phyloP scores from a whole-genome alignment of 2,888 invertebrate species.

The Hanleya hanleyi region DNA sequence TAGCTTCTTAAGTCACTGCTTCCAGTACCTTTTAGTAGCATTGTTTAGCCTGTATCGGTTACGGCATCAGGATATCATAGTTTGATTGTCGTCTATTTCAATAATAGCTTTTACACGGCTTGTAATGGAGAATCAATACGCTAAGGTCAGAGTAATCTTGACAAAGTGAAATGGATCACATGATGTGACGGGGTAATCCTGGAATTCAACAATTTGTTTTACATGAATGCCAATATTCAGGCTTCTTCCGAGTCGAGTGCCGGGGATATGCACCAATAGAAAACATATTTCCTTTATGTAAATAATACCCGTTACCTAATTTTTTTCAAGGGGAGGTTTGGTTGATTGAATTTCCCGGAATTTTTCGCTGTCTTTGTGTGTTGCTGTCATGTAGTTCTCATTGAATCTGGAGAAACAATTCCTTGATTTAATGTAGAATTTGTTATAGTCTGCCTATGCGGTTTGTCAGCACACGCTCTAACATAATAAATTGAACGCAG shows the following conservation, averaged over 20 bases:
- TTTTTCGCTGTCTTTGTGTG: no score
- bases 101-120: conserved; percentile 5
- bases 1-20: no score
- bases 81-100: conserved; percentile 3
- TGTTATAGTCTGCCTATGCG: background rate
- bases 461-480: background rate
- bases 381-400: no score
- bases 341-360: no score
- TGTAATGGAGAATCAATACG: conserved; percentile 7
- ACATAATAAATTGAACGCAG: background rate
- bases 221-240: conserved; percentile 5
- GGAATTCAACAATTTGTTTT: conserved; percentile 9
- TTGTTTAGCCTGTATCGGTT: no score
- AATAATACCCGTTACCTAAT: background rate
- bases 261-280: background rate
- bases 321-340: no score
- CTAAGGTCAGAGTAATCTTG: conserved; percentile 4
- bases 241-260: conserved; percentile 7
- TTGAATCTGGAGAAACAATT: no score
- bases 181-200: conserved; percentile 8
- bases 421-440: no score
- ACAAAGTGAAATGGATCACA: conserved; percentile 11
- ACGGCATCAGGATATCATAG: background rate
- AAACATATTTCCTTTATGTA: conserved; percentile 9
- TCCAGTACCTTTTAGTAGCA: no score